These are phyloP conservation scores for Ceratotherium simum DNA, from an alignment of 2,113 vertebrate genomes.

Conservation along the genomic window DNA sequence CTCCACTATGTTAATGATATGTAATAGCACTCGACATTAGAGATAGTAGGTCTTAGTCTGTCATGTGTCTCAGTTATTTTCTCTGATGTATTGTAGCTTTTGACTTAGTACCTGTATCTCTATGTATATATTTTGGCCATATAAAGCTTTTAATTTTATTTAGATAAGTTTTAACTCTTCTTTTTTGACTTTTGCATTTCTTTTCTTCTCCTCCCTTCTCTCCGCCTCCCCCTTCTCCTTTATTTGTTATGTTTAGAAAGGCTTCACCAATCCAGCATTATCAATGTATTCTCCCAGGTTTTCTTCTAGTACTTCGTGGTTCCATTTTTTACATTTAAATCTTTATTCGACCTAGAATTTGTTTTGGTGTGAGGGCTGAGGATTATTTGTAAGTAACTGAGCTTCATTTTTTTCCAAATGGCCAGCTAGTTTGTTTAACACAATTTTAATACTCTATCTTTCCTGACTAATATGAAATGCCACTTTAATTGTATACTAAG, in stretches of 20 bases:
- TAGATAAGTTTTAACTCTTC: background rate
- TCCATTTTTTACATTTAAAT: background rate
- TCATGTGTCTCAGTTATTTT: background rate
- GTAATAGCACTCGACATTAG: background rate
- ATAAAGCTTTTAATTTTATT: slow-evolving; percentile 7
- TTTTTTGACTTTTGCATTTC: background rate
- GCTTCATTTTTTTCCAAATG: background rate
- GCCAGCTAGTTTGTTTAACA: background rate
- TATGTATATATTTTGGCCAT: background rate
- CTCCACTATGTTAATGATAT: background rate
- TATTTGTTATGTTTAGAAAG: background rate
- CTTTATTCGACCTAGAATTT: background rate
- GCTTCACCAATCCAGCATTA: background rate
- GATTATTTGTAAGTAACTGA: slow-evolving; percentile 25
- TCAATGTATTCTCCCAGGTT: background rate
- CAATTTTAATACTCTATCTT: background rate
- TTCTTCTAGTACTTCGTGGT: background rate
- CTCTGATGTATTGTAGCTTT: background rate
- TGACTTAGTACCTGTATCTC: background rate
- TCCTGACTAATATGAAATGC: slow-evolving; percentile 13
- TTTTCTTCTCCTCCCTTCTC: background rate
- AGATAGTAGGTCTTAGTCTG: background rate
- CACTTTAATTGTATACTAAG: background rate
- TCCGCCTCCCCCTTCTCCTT: background rate
- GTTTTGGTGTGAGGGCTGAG: background rate